A percentile compares a stretch with the other conserved stretches of the same genome.
phyloP scores from a whole-genome alignment of 2,113 vertebrate genomes.

The Diglossa brunneiventris region DNA sequence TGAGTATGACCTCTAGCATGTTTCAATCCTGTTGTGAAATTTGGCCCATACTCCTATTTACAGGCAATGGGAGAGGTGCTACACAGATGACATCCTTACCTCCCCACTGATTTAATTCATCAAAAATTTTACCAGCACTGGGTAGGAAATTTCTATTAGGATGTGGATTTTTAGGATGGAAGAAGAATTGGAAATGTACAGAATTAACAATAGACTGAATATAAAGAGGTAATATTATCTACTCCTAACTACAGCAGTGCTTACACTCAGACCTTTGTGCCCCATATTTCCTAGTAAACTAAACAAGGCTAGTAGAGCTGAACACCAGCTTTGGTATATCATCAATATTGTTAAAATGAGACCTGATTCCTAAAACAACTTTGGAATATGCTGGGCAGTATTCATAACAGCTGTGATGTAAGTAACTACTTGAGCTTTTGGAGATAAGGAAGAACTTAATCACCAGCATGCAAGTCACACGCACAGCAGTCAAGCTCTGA shows the following conservation, averaged over 20 bases:
- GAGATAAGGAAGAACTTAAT: neutral
- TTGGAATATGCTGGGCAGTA: neutral
- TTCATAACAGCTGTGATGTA: neutral
- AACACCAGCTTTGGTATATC: neutral
- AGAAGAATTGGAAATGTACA: neutral
- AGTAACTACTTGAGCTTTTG: neutral
- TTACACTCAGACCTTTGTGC: neutral
- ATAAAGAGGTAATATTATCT: neutral
- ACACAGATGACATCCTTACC: neutral
- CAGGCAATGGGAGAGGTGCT: neutral
- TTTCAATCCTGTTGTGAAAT: neutral
- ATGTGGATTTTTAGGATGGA: neutral
- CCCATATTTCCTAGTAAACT: neutral
- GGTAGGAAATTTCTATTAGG: neutral
- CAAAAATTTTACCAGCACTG: neutral
- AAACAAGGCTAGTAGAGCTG: neutral
- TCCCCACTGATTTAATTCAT: neutral
- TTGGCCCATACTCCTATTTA: neutral
- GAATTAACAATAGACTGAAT: neutral
- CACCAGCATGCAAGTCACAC: neutral
- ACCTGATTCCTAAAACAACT: neutral
- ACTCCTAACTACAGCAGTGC: neutral
- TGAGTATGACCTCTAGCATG: accelerated
- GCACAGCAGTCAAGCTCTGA: neutral
- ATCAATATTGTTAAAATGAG: neutral